A percentile compares a stretch with the other conserved stretches of the same genome.
phyloP scores from a whole-genome alignment of 2,113 vertebrate genomes.

The Lontra canadensis region DNA sequence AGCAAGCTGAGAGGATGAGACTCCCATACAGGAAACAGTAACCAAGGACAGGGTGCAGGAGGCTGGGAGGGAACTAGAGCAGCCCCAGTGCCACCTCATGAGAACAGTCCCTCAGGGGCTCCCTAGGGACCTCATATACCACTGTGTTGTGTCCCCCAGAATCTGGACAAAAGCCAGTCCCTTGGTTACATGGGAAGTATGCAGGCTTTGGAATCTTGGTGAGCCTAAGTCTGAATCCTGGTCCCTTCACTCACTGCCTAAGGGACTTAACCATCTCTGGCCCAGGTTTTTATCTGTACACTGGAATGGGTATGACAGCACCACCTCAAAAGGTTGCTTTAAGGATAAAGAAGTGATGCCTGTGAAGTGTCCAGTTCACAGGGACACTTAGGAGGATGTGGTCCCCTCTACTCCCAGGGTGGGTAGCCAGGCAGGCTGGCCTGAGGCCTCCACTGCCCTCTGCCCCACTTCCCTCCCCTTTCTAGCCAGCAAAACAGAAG shows the following conservation, averaged over 20 bases:
- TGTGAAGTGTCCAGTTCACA: not conserved
- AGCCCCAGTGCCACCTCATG: not conserved
- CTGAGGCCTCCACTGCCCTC: not conserved
- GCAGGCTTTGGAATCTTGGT: not conserved
- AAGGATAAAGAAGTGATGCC: not conserved
- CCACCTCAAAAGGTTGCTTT: not conserved
- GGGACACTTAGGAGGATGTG: not conserved
- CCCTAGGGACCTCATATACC: not conserved
- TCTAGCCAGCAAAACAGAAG: not conserved
- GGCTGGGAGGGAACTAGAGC: not conserved
- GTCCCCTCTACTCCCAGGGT: not conserved
- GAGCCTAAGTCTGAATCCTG: not conserved
- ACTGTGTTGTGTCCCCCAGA: not conserved
- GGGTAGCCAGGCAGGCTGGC: not conserved
- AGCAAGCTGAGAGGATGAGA: not conserved
- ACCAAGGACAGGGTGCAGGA: not conserved
- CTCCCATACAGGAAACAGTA: not conserved
- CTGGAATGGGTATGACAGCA: not conserved
- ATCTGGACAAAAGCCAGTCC: not conserved
- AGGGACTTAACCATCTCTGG: not conserved
- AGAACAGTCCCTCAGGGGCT: not conserved
- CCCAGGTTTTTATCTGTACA: not conserved
- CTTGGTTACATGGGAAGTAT: not conserved
- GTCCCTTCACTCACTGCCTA: not conserved
- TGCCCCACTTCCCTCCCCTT: not conserved